Evolutionary conservation across 2,888 invertebrate species (phyloP).

Genomic region (Polydrusus tereticollis): DNA sequence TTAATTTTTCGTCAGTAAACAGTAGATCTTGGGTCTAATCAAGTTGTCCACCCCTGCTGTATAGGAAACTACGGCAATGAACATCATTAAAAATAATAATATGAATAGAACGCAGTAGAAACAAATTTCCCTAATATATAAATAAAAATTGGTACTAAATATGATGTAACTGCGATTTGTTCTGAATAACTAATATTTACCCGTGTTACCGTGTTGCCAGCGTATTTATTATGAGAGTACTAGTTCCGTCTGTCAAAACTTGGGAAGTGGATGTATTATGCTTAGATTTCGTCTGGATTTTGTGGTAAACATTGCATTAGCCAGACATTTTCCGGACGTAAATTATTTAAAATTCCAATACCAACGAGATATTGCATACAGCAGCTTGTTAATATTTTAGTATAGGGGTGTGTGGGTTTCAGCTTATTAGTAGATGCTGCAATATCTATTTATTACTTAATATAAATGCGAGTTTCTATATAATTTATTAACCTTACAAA

Average conservation of each 20-base stretch:
- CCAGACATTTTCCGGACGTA: slow-evolving; percentile 8
- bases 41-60: no score
- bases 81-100: no score
- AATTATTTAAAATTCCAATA: slow-evolving; percentile 21
- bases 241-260: slow-evolving; percentile 41
- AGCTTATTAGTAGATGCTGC: background rate
- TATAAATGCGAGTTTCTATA: no score
- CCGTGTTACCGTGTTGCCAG: slow-evolving; percentile 21
- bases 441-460: background rate
- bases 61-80: no score
- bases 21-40: no score
- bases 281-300: slow-evolving; percentile 19
- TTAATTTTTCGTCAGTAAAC: no score
- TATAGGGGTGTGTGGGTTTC: background rate
- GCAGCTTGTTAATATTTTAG: slow-evolving; percentile 1
- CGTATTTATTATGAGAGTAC: slow-evolving; percentile 28
- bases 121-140: no score
- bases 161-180: no score
- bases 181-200: slow-evolving; percentile 26
- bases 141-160: no score
- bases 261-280: slow-evolving; percentile 33
- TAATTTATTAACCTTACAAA: no score
- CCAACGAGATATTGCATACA: slow-evolving; percentile 3
- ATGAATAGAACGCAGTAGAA: no score
- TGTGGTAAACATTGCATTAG: slow-evolving; percentile 29